These are phyloP conservation scores for Lasioglossum vierecki DNA, from an alignment of 2,888 invertebrate species.

Conservation along the genomic window DNA sequence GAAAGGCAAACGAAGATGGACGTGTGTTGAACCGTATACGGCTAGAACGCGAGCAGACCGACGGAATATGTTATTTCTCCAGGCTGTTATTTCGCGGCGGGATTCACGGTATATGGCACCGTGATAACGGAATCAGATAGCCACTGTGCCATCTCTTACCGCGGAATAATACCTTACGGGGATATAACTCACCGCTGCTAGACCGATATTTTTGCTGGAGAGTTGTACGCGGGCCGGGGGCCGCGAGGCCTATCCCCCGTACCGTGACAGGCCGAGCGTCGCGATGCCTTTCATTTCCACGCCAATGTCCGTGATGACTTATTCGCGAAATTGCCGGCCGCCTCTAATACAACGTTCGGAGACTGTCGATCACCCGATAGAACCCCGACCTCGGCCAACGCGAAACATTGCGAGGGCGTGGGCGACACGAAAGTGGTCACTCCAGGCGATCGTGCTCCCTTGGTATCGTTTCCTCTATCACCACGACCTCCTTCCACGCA, in stretches of 20 bases:
- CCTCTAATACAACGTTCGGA: conserved; percentile 37
- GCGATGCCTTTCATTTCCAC: conserved; percentile 11
- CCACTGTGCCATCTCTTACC: conserved; percentile 72
- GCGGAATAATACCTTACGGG: conserved; percentile 73
- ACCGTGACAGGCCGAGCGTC: background rate
- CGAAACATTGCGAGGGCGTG: conserved; percentile 5
- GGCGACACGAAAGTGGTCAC: conserved; percentile 7
- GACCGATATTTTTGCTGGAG: conserved; percentile 72
- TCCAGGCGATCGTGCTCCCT: conserved; percentile 4
- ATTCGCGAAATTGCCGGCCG: conserved; percentile 41
- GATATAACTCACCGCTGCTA: conserved; percentile 74
- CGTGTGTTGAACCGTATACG: conserved; percentile 16
- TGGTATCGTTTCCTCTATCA: background rate
- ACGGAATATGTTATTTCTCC: conserved; percentile 66
- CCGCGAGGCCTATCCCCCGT: conserved; percentile 1
- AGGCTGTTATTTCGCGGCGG: conserved; percentile 69
- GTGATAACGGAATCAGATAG: conserved; percentile 76
- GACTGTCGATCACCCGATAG: conserved; percentile 33
- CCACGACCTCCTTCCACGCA: conserved; percentile 1
- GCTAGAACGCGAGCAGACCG: conserved; percentile 40
- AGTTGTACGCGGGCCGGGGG: conserved; percentile 16
- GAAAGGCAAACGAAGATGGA: conserved; percentile 43
- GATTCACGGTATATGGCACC: conserved; percentile 63
- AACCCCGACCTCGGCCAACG: background rate
- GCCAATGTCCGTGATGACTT: conserved; percentile 34